A percentile compares a stretch with the other conserved stretches of the same genome.
phyloP scores from a whole-genome alignment of 1,140 invertebrate genomes.

The Charaxes varanes region DNA sequence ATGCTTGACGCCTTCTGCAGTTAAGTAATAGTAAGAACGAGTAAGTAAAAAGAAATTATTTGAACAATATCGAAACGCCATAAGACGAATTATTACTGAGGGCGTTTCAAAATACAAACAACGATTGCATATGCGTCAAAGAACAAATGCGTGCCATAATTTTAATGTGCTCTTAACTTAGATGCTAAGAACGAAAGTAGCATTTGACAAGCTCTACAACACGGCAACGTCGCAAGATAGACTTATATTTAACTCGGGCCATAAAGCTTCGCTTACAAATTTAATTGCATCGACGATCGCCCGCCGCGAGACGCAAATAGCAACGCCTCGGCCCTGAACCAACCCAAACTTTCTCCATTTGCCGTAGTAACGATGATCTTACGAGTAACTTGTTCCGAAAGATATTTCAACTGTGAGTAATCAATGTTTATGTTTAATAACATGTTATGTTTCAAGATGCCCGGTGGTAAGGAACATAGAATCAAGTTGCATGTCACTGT shows the following conservation, averaged over 20 bases:
- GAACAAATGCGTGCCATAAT: too few relatives aligned
- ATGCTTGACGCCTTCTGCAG: neutral
- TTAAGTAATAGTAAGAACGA: conserved; percentile 22
- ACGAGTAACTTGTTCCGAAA: neutral
- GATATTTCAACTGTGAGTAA: neutral
- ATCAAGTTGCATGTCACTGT: too few relatives aligned
- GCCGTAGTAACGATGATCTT: conserved; percentile 1
- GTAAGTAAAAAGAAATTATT: too few relatives aligned
- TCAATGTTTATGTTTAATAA: neutral
- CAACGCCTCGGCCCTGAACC: conserved; percentile 63
- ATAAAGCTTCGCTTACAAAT: conserved; percentile 67
- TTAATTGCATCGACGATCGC: conserved; percentile 71
- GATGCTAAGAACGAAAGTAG: conserved; percentile 36
- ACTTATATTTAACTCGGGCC: conserved; percentile 59
- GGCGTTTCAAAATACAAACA: too few relatives aligned
- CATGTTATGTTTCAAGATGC: too few relatives aligned
- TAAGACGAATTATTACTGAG: too few relatives aligned
- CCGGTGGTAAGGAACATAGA: too few relatives aligned
- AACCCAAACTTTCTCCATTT: conserved; percentile 59
- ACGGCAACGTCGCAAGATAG: conserved; percentile 43
- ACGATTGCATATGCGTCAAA: too few relatives aligned
- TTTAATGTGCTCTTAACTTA: conserved; percentile 20
- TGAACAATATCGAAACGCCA: too few relatives aligned
- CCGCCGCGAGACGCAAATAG: conserved; percentile 65
- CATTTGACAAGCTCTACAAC: conserved; percentile 30